phyloP scores from a whole-genome alignment of 2,113 vertebrate genomes.

The Martes martes region DNA sequence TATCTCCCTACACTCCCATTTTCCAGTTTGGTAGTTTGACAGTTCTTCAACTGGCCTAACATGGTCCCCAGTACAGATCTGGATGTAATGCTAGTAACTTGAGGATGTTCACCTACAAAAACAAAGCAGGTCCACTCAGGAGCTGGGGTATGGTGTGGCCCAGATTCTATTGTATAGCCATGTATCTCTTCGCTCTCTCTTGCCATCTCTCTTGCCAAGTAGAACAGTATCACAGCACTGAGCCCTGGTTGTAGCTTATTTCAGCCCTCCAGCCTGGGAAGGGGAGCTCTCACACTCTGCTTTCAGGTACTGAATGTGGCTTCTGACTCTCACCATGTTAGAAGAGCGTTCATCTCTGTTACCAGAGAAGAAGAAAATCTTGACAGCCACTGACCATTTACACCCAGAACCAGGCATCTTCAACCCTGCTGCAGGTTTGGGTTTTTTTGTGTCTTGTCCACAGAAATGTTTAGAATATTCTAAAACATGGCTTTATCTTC shows the following conservation, averaged over 20 bases:
- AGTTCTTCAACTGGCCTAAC: neutral
- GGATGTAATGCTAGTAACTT: neutral
- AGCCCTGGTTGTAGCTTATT: neutral
- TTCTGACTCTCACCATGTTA: neutral
- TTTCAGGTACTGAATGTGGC: neutral
- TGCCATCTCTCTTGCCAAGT: neutral
- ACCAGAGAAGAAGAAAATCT: neutral
- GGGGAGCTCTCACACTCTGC: neutral
- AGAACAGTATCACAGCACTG: neutral
- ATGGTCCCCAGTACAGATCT: neutral
- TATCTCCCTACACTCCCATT: neutral
- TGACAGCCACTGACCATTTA: neutral
- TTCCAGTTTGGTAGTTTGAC: neutral
- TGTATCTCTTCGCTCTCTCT: neutral
- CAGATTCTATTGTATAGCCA: neutral
- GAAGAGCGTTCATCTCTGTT: neutral
- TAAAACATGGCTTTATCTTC: neutral
- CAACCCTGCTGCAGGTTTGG: neutral
- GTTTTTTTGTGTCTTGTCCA: neutral
- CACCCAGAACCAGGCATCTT: neutral
- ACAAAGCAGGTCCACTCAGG: neutral
- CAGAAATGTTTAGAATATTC: neutral
- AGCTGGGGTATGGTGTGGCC: neutral
- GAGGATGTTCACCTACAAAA: neutral
- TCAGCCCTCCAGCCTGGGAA: neutral